Percentiles rank a stretch among this genome's conserved stretches.
Evolutionary conservation across 2,797 vertebrate genomes (phyloP).

Genomic region (Lepilemur ruficaudatus): DNA sequence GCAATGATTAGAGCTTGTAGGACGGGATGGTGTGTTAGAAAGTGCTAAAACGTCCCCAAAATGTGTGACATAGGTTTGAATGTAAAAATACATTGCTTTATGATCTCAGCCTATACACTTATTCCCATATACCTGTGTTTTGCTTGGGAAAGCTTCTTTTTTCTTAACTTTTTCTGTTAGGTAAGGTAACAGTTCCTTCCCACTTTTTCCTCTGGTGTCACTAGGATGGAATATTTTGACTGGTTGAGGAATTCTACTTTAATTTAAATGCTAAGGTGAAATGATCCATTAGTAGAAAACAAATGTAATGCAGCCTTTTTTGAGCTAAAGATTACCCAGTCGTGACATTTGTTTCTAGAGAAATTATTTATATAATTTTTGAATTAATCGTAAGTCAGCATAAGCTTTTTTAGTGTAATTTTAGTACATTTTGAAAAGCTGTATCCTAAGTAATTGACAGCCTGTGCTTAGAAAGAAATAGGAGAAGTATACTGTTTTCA

Average conservation of each 20-base stretch:
- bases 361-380: conserved; percentile 40
- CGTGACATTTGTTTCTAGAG: conserved; percentile 26
- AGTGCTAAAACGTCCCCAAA: background rate
- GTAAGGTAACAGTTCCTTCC: background rate
- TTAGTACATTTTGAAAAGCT: conserved; percentile 23
- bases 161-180: background rate
- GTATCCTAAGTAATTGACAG: background rate
- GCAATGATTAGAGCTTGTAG: background rate
- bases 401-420: background rate
- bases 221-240: conserved; percentile 6
- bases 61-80: background rate
- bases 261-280: conserved; percentile 11
- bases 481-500: background rate
- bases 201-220: background rate
- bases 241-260: conserved; percentile 43
- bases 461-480: background rate
- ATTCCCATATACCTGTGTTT: background rate
- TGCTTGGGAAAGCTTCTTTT: background rate
- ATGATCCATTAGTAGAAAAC: conserved; percentile 26
- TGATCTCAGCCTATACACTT: background rate
- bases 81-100: background rate
- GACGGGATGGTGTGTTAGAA: background rate
- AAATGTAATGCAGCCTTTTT: background rate
- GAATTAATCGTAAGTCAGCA: background rate
- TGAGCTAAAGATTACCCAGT: background rate